These are phyloP conservation scores for Archaeoteleia sp. DNA, from an alignment of 2,888 invertebrate genomes.

Conservation along the genomic window DNA sequence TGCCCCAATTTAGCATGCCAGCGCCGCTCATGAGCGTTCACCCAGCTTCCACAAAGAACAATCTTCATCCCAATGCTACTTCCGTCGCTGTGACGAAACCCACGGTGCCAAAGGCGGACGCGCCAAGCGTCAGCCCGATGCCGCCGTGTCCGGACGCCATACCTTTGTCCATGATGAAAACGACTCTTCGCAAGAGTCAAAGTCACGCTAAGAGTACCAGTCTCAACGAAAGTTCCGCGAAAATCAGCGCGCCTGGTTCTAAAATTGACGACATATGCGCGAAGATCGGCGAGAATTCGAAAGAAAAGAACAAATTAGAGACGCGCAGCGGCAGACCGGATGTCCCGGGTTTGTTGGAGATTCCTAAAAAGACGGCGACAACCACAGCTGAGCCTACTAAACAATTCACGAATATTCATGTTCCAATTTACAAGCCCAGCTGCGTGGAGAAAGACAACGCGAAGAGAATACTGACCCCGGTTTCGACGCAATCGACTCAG, in stretches of 20 bases:
- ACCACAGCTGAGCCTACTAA: slow-evolving; percentile 52
- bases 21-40: slow-evolving; percentile 66
- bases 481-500: slow-evolving; percentile 38
- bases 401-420: slow-evolving; percentile 68
- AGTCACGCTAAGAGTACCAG: slow-evolving; percentile 67
- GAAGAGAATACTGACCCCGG: slow-evolving; percentile 27
- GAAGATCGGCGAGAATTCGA: slow-evolving; percentile 71
- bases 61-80: slow-evolving; percentile 19
- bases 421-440: slow-evolving; percentile 67
- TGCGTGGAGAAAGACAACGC: slow-evolving; percentile 53
- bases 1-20: slow-evolving; percentile 60
- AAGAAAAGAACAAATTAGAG: slow-evolving; percentile 69
- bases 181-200: slow-evolving; percentile 67
- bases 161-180: slow-evolving; percentile 71
- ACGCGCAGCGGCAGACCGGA: slow-evolving; percentile 64
- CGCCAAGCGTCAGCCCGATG: slow-evolving; percentile 61
- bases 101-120: slow-evolving; percentile 31
- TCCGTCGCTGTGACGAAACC: slow-evolving; percentile 22
- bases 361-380: slow-evolving; percentile 63
- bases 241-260: slow-evolving; percentile 68
- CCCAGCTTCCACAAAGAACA: slow-evolving; percentile 61
- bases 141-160: slow-evolving; percentile 73
- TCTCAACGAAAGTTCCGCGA: slow-evolving; percentile 69
- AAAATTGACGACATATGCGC: slow-evolving; percentile 73
- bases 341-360: slow-evolving; percentile 70